Base-by-base conservation (phyloP, 2,888 invertebrate genomes). In the Beris chalybata region DNA sequence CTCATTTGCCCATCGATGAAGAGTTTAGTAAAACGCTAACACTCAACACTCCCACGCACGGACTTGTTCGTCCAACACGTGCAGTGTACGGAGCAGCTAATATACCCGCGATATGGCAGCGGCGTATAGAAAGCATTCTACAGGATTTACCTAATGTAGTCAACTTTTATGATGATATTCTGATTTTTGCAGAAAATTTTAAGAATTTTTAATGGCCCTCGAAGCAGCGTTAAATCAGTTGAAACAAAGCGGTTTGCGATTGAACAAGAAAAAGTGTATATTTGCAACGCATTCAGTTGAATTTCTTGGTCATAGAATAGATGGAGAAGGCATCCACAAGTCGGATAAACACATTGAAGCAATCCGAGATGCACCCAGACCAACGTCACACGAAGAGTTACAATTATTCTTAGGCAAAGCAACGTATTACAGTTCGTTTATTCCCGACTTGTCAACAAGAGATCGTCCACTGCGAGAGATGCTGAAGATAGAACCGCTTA, bases 11-110 rank as follows among this genome's bases (percentile, higher is more conserved):
- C 1, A 15, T 70, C n/a, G 67, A 70, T 45, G 70, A 71, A 4
- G 29, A 69, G 9, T 66, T 69, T 15, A 15, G 15, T n/a, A 31
- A 55, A 29, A 50, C 65, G 1, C 11, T 68, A 38, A 65, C 61
- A n/a, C 30, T 65, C 5, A 68, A 68, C 29, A 68, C 67, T n/a
- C 65, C 65, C 12, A 67, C 59, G 5, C 55, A 67, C 15, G 38
- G 52, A 50, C 32, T 70, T 11, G 64, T 70, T 12, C 64, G 70
- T 1, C 68, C 69, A 1, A 38, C 38, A 38, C 38, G 38, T 9
- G 76, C 12, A 85, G 93, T 69, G 85, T 95, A 73, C 95, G 71
- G 67, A 3, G 38, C 38, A 38, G 38, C 38, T 3, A 38, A 38
- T 38, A 38, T 38, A 38, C 38, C 38, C 9, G 38, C 38, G 5